phyloP scores from a whole-genome alignment of 2,113 vertebrate species.

The Drymodes brunneopygia region DNA sequence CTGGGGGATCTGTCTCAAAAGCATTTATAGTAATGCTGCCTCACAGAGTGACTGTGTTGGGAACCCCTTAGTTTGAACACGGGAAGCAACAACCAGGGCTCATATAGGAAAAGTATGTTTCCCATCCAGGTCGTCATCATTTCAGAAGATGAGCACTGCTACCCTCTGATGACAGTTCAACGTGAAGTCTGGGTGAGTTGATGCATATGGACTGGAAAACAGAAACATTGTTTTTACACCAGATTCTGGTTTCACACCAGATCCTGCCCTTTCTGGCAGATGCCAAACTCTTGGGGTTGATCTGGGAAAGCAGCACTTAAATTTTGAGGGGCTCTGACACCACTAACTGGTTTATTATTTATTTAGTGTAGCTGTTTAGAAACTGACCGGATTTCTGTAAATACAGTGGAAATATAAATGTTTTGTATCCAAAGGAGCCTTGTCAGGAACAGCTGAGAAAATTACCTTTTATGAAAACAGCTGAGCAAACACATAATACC shows the following conservation, averaged over 20 bases:
- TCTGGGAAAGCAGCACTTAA: neutral
- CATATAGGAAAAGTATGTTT: neutral
- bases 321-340: neutral
- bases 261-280: neutral
- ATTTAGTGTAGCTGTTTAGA: neutral
- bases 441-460: neutral
- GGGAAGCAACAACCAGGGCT: neutral
- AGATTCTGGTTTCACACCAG: neutral
- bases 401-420: neutral
- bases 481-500: slow-evolving; percentile 1
- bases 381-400: neutral
- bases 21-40: rapidly evolving
- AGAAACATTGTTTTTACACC: neutral
- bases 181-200: neutral
- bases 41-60: neutral
- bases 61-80: neutral
- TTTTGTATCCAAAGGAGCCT: neutral
- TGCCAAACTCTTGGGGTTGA: neutral
- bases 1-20: neutral
- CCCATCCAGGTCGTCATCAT: neutral
- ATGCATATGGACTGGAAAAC: rapidly evolving
- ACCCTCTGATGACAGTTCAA: neutral
- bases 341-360: neutral
- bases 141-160: rapidly evolving
- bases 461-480: slow-evolving; percentile 6